Evolutionary conservation across 2,113 vertebrate species (phyloP), one percentile per base, ranked within the genome.

Genomic region (Donacobius atricapilla): DNA sequence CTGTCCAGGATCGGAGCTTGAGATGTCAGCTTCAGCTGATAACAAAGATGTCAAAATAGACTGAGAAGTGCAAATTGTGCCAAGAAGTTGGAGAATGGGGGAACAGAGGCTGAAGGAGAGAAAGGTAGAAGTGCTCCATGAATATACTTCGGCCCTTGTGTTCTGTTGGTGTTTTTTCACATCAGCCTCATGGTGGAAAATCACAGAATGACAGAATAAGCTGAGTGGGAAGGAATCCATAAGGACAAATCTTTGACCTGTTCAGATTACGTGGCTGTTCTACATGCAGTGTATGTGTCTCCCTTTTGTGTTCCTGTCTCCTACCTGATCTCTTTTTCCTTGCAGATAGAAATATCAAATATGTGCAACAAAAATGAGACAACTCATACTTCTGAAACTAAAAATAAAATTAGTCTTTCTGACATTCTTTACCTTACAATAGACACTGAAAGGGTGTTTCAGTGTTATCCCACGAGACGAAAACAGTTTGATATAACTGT

Each of bases 201-300:
- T 51, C 63, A 60, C 33, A 51, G 63, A 44, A 69, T 27, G 39
- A 33, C 54, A 28, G 63, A 87, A 37, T 20, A 39, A 51, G 2
- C 45, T 60, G 33, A 28, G 18, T 44, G 9, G 22, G 72, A 51
- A 68, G 37, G 27, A 28, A 21, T 8, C 7, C 28, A 19, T 6
- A 23, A 13, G 15, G 45, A 53, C 18, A 69, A 60, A 40, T 31
- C 27, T 83, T 86, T 48, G 33, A 56, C 13, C 20, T 35, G 31
- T 77, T 39, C 42, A 39, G 25, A 47, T 40, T 65, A 19, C 4
- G 4, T 24, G 24, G 13, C 31, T 25, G 14, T 45, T 85, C 42
- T 48, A 31, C 2, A 4, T 21, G 10, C 6, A 71, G 14, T 12
- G 5, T 39, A 10, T 6, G 4, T 11, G 2, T 23, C 14, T 28